Percentiles rank a stretch among this genome's conserved stretches.
These are phyloP conservation scores for Entomobrya multifasciata DNA, from an alignment of 2,888 invertebrate genomes.

Conservation along the genomic window DNA sequence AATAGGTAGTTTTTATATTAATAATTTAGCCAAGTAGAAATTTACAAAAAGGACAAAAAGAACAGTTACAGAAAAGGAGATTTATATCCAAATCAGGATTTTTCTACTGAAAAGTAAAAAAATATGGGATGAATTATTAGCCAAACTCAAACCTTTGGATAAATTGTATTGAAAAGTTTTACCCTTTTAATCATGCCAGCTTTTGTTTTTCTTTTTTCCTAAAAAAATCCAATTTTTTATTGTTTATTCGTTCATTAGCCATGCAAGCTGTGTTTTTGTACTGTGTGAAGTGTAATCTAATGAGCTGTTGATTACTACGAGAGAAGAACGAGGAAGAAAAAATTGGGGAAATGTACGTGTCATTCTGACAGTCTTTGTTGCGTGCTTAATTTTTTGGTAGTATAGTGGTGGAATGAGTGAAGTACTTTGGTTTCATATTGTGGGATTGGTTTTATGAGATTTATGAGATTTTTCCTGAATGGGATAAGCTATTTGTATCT, in stretches of 20 bases:
- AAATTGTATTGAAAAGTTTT: background rate
- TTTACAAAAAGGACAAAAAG: constrained; percentile 17
- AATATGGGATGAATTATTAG: constrained; percentile 55
- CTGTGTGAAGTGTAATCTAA: constrained; percentile 61
- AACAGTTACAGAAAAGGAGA: constrained; percentile 16
- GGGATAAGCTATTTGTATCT: constrained; percentile 47
- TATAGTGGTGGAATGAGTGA: too few species aligned
- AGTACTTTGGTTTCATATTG: constrained; percentile 37
- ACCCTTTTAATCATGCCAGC: background rate
- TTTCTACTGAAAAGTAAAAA: constrained; percentile 40
- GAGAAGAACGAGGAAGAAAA: background rate
- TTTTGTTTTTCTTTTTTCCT: constrained; percentile 25
- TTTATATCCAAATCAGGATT: constrained; percentile 62
- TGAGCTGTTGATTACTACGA: constrained; percentile 70
- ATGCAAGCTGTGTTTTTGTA: constrained; percentile 29
- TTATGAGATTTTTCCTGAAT: constrained; percentile 34
- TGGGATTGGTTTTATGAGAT: constrained; percentile 53
- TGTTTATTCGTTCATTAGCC: constrained; percentile 61
- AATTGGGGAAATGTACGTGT: constrained; percentile 18
- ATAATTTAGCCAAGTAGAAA: background rate
- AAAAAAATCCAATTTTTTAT: constrained; percentile 12
- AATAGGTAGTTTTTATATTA: too few species aligned
- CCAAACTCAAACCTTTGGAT: background rate
- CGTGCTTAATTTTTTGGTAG: constrained; percentile 7
- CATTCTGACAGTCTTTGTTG: background rate